phyloP scores from a whole-genome alignment of 2,113 vertebrate genomes.

The Oncorhynchus mykiss region DNA sequence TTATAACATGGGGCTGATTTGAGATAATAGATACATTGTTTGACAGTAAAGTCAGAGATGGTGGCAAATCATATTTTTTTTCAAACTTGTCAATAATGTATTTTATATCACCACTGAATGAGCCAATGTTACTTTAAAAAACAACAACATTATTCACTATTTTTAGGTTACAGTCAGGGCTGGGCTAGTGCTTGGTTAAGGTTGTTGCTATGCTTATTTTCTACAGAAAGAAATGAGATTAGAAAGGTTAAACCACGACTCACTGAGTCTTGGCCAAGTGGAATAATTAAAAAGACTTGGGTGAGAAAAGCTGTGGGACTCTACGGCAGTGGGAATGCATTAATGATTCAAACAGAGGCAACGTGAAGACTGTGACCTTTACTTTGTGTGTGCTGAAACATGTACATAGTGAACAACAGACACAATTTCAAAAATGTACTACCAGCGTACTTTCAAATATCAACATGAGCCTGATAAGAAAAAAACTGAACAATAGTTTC shows the following conservation, averaged over 20 bases:
- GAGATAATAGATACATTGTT: not conserved
- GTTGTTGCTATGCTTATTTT: not conserved
- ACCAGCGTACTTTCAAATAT: conserved; percentile 38
- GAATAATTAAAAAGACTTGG: not conserved
- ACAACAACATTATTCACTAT: too few relatives aligned
- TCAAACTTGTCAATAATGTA: too few relatives aligned
- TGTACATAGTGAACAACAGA: conserved; percentile 28
- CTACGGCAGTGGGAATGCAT: not conserved
- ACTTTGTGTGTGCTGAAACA: not conserved
- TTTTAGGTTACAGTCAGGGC: too few relatives aligned
- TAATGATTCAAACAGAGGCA: not conserved
- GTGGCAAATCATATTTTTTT: too few relatives aligned
- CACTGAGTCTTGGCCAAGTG: not conserved
- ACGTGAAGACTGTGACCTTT: not conserved
- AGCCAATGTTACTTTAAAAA: too few relatives aligned
- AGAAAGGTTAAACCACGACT: not conserved
- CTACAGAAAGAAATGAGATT: not conserved
- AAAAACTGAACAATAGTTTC: conserved; percentile 31
- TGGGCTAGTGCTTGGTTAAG: not conserved
- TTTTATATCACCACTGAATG: too few relatives aligned
- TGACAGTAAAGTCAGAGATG: too few relatives aligned
- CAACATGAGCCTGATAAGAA: conserved; percentile 30
- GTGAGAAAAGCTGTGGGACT: not conserved
- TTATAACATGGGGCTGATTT: conserved; percentile 55
- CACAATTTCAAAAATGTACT: conserved; percentile 12